Evolutionary conservation across 2,113 vertebrate genomes (phyloP), one percentile per base, ranked within the genome.

Genomic region (Trogon surrucura): DNA sequence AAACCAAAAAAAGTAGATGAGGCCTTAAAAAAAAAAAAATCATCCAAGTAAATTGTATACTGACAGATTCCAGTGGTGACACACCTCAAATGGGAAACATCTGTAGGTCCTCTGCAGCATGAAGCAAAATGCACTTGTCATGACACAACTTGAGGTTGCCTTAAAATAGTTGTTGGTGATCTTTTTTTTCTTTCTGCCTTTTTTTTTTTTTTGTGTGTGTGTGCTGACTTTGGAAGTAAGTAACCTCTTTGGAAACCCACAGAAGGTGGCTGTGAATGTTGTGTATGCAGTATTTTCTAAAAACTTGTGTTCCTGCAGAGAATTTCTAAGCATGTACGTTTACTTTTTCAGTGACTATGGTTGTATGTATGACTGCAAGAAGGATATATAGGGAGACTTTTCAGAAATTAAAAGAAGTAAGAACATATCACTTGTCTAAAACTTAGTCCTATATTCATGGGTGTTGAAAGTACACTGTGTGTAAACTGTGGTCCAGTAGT

Each of bases 281-380:
- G 18, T 78, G 36, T 87, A 64, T 83, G 71, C 89, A 91, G 85
- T 94, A 87, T 96, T 97, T 96, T 66, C 82, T 91, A 83, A 78
- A 91, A 86, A 11, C 30, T 65, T 94, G 13, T 89, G 60, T 92
- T 96, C 61, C 53, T 91, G 19, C 58, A 26, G 36, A 93, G 61
- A 92, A 87, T 50, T 85, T 50, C 11, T 61, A 51, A 89, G 81
- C 73, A 51, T 0, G 21, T 87, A 53, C 6, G 26, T 47, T 92
- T 95, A 45, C 32, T 90, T 88, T 91, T 91, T 88, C 87, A 93
- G 84, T 83, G 57, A 91, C 64, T 90, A 7, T 60, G 65, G 83
- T 53, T 95, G 54, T 93, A 56, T 41, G 41, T 41, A 41, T 41
- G 41, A 41, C 41, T 41, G 41, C 50, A 54, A 36, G 61, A 64